Evolutionary conservation across 2,888 invertebrate genomes (phyloP).

Genomic region (Gordius sp.): DNA sequence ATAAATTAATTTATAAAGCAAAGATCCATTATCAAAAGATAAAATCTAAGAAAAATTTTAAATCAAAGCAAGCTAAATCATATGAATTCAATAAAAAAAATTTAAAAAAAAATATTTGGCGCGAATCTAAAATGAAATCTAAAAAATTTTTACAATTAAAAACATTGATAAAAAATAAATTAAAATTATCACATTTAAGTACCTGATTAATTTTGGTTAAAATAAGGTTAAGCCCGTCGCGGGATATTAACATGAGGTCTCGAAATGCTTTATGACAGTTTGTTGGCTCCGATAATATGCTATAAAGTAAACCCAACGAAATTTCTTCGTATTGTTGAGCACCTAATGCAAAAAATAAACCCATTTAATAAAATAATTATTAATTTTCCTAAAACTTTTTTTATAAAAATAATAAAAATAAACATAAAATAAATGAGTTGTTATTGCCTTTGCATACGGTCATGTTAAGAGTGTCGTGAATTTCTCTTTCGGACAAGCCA

Average conservation of each 20-base stretch:
- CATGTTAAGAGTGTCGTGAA: slow-evolving; percentile 8
- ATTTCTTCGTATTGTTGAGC: slow-evolving; percentile 62
- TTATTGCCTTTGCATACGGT: slow-evolving; percentile 12
- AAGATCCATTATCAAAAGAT: no score
- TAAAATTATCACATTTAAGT: slow-evolving; percentile 23
- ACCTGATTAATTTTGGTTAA: slow-evolving; percentile 53
- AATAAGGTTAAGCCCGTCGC: slow-evolving; percentile 60
- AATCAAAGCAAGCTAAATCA: no score
- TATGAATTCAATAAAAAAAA: no score
- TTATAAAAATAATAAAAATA: background rate
- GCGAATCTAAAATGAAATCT: background rate
- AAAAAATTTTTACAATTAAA: background rate
- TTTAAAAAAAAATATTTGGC: background rate
- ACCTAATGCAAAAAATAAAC: slow-evolving; percentile 32
- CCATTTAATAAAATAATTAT: no score
- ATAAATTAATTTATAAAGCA: no score
- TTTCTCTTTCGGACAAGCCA: background rate
- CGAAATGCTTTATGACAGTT: slow-evolving; percentile 31
- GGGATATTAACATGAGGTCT: slow-evolving; percentile 59
- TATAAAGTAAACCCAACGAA: slow-evolving; percentile 59
- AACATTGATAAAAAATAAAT: background rate
- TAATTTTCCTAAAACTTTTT: background rate
- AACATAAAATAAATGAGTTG: background rate
- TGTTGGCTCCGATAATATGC: slow-evolving; percentile 52
- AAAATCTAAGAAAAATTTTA: no score